Percentiles rank a stretch among this genome's conserved stretches.
phyloP scores from a whole-genome alignment of 2,888 invertebrate species.

The Pandemis heparana region DNA sequence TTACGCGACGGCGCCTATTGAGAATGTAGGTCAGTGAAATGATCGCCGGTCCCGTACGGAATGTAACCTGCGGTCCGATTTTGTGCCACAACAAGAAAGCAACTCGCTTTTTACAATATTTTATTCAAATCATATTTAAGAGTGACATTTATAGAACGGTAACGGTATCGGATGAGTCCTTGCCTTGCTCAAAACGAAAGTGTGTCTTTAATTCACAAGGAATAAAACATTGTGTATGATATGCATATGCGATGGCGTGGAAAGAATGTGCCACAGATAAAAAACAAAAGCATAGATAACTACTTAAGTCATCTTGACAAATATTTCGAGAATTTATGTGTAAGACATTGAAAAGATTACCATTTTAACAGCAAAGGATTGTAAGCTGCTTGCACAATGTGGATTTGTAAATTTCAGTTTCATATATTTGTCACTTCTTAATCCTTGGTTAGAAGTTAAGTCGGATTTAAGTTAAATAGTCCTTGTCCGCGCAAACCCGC shows the following conservation, averaged over 20 bases:
- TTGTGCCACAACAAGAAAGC: slow-evolving; percentile 66
- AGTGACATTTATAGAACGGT: slow-evolving; percentile 40
- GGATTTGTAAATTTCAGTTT: too few species aligned
- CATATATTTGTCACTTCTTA: too few species aligned
- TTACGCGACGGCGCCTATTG: slow-evolving; percentile 45
- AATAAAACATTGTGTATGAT: background rate
- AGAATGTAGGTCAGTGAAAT: slow-evolving; percentile 84
- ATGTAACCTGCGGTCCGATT: slow-evolving; percentile 79
- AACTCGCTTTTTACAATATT: slow-evolving; percentile 64
- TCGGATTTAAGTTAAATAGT: too few species aligned
- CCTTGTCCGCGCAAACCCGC: too few species aligned
- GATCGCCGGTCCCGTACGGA: slow-evolving; percentile 81
- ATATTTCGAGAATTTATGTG: too few species aligned
- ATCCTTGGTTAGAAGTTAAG: too few species aligned
- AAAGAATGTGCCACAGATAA: background rate
- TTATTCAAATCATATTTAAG: slow-evolving; percentile 46
- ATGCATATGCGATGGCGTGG: too few species aligned
- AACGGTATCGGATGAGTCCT: slow-evolving; percentile 19
- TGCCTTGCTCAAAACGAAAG: background rate
- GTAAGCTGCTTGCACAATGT: too few species aligned
- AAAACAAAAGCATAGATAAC: background rate
- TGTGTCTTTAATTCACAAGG: background rate
- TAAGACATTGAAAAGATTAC: too few species aligned
- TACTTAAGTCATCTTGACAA: too few species aligned
- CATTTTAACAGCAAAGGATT: too few species aligned